phyloP scores from a whole-genome alignment of 2,888 invertebrate species.

The Axea sp. region DNA sequence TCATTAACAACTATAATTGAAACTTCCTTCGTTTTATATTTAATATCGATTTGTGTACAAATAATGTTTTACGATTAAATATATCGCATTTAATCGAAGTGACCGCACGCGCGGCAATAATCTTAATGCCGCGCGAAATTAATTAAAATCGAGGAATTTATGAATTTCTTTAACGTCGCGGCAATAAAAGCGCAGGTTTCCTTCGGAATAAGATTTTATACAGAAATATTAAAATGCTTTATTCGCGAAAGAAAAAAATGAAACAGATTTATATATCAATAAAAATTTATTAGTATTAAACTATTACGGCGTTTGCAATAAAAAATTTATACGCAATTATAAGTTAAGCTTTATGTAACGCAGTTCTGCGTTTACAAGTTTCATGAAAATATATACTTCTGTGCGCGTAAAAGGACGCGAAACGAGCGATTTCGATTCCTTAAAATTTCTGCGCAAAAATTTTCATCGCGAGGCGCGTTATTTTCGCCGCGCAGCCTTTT shows the following conservation, averaged over 20 bases:
- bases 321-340: slow-evolving; percentile 57
- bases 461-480: slow-evolving; percentile 16
- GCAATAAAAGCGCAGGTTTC: slow-evolving; percentile 34
- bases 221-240: slow-evolving; percentile 50
- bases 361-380: slow-evolving; percentile 27
- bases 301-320: slow-evolving; percentile 47
- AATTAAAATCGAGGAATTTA: slow-evolving; percentile 52
- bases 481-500: slow-evolving; percentile 3
- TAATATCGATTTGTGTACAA: slow-evolving; percentile 49
- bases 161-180: slow-evolving; percentile 39
- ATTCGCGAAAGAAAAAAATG: slow-evolving; percentile 43
- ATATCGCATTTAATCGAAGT: slow-evolving; percentile 33
- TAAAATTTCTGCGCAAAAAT: slow-evolving; percentile 31
- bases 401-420: slow-evolving; percentile 2
- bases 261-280: slow-evolving; percentile 56
- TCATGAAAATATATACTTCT: slow-evolving; percentile 1
- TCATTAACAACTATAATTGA: slow-evolving; percentile 35
- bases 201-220: slow-evolving; percentile 42
- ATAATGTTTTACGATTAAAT: slow-evolving; percentile 48
- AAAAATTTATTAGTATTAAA: slow-evolving; percentile 56
- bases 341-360: slow-evolving; percentile 36
- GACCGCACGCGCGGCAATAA: slow-evolving; percentile 9
- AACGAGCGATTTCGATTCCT: slow-evolving; percentile 23
- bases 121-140: slow-evolving; percentile 42
- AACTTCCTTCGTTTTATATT: slow-evolving; percentile 40